Conservation (phyloP, 2,888 invertebrate species). For the Pyrgus malvae region DNA sequence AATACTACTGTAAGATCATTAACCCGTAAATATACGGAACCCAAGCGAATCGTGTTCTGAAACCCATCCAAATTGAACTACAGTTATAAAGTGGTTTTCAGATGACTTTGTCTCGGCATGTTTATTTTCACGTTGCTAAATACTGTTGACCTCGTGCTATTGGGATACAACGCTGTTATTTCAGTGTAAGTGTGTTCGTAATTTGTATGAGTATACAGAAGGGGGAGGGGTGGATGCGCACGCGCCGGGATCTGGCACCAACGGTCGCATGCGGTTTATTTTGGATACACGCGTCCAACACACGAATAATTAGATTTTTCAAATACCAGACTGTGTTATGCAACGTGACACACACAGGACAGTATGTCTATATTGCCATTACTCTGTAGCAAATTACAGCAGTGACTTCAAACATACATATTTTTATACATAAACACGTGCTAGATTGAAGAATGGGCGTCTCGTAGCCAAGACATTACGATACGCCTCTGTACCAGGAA, state of each 20-base stretch:
- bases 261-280: slow-evolving; percentile 60
- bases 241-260: slow-evolving; percentile 51
- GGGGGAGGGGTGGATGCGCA: slow-evolving; percentile 34
- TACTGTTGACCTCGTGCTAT: not conserved
- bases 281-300: slow-evolving; percentile 56
- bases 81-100: not conserved
- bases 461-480: not conserved
- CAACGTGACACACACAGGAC: slow-evolving; percentile 49
- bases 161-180: not conserved
- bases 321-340: slow-evolving; percentile 68
- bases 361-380: not conserved
- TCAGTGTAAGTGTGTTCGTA: not conserved
- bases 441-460: slow-evolving; percentile 9
- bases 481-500: not conserved
- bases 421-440: not conserved
- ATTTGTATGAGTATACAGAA: not conserved
- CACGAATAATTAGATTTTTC: slow-evolving; percentile 67
- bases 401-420: not conserved
- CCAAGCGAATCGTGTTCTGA: slow-evolving; percentile 5
- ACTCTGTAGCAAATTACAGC: slow-evolving; percentile 9
- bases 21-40: slow-evolving; percentile 11
- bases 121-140: slow-evolving; percentile 6
- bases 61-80: slow-evolving; percentile 10
- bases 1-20: slow-evolving; percentile 11
- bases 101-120: not conserved